Evolutionary conservation across 2,113 vertebrate genomes (phyloP).

Genomic region (Pongo pygmaeus): DNA sequence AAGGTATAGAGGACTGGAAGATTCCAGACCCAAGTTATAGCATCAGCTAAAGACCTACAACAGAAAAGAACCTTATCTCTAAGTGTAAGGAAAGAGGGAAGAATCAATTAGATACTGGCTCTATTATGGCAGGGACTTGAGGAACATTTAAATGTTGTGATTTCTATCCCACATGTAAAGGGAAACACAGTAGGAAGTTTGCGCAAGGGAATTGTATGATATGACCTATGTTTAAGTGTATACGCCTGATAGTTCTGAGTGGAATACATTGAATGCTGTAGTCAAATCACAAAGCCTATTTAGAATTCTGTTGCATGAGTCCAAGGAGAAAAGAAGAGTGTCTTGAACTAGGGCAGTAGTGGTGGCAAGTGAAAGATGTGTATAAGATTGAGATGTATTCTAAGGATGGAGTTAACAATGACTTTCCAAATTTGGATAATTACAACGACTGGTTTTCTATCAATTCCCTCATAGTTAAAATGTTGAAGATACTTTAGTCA

Average conservation of each 20-base stretch:
- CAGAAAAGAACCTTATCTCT: background rate
- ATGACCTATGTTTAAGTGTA: background rate
- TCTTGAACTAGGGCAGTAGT: background rate
- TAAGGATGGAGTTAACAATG: background rate
- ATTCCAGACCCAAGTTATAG: background rate
- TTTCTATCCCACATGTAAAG: background rate
- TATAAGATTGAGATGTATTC: background rate
- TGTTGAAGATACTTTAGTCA: background rate
- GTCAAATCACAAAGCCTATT: background rate
- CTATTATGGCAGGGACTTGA: background rate
- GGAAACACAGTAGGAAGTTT: background rate
- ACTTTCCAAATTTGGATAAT: constrained; percentile 25
- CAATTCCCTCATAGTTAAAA: background rate
- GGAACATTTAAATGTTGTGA: too few relatives aligned
- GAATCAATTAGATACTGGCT: background rate
- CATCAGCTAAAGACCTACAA: background rate
- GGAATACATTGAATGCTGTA: background rate
- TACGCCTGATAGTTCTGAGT: background rate
- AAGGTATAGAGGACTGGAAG: background rate
- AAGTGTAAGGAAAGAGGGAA: background rate
- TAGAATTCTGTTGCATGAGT: background rate
- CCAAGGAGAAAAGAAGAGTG: background rate
- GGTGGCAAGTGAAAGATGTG: background rate
- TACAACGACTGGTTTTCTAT: background rate
- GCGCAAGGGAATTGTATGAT: background rate